Evolutionary conservation across 1,140 invertebrate genomes (phyloP).

Genomic region (Riptortus pedestris): DNA sequence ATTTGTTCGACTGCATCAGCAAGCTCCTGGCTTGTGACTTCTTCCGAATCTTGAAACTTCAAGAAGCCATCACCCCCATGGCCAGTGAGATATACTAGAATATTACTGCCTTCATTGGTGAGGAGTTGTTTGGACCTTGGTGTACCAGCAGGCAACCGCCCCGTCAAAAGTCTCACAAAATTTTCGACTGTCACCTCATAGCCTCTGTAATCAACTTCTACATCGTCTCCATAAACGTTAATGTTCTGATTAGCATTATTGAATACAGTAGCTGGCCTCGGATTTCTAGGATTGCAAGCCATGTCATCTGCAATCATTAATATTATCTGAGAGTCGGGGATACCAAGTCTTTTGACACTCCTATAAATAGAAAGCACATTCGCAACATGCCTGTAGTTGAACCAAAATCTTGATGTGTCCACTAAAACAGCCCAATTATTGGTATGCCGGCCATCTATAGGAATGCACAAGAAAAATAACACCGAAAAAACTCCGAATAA

Average conservation of each 20-base stretch:
- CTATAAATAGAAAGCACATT: conserved; percentile 97
- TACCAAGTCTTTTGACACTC: conserved; percentile 92
- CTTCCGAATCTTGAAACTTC: conserved; percentile 98
- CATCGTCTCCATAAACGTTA: conserved; percentile 98
- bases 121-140: conserved; percentile 90
- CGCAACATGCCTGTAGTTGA: conserved; percentile 98
- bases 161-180: conserved; percentile 91
- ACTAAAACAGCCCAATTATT: conserved; percentile 99
- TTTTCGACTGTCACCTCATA: conserved; percentile 99
- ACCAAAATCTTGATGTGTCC: conserved; percentile 97
- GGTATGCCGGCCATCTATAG: conserved; percentile 52
- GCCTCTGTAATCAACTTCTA: conserved; percentile 97
- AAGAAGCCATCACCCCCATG: conserved; percentile 98
- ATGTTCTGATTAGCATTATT: conserved; percentile 97
- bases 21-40: conserved; percentile 96
- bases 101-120: conserved; percentile 94
- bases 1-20: conserved; percentile 98
- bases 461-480: conserved; percentile 14
- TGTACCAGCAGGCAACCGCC: conserved; percentile 76
- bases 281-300: conserved; percentile 97
- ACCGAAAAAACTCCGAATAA: too few species aligned
- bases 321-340: conserved; percentile 93
- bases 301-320: conserved; percentile 99
- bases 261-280: conserved; percentile 93
- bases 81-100: conserved; percentile 91